Evolutionary conservation across 2,888 invertebrate genomes (phyloP).

Genomic region (Serripes groenlandicus): DNA sequence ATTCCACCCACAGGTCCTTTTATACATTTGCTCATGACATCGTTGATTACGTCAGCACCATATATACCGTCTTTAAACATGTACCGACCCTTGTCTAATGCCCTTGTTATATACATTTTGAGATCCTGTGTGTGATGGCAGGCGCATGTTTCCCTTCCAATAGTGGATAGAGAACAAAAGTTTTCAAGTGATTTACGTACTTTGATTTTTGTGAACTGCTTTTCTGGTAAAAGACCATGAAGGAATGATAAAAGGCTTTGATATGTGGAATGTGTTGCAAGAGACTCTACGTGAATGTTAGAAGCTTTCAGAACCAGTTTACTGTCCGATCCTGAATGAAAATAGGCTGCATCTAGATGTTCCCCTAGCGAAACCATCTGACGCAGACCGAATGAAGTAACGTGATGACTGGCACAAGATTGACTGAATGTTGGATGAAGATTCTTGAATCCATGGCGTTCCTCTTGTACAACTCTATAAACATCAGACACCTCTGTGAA

Average conservation of each 20-base stretch:
- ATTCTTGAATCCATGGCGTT: slow-evolving; percentile 51
- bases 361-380: slow-evolving; percentile 54
- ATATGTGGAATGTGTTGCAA: slow-evolving; percentile 38
- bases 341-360: slow-evolving; percentile 41
- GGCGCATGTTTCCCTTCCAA: slow-evolving; percentile 32
- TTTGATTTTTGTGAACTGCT: slow-evolving; percentile 64
- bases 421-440: slow-evolving; percentile 40
- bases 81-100: slow-evolving; percentile 42
- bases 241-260: slow-evolving; percentile 69
- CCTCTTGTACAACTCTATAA: slow-evolving; percentile 41
- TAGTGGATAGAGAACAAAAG: slow-evolving; percentile 49
- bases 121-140: slow-evolving; percentile 40
- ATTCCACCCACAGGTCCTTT: slow-evolving; percentile 13
- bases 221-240: slow-evolving; percentile 71
- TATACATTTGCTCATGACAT: slow-evolving; percentile 20
- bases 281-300: slow-evolving; percentile 43
- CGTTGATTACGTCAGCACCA: slow-evolving; percentile 13
- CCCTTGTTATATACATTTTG: slow-evolving; percentile 30
- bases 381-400: slow-evolving; percentile 47
- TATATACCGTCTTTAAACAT: slow-evolving; percentile 55
- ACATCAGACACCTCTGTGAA: slow-evolving; percentile 18
- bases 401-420: slow-evolving; percentile 33
- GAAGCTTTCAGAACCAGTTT: slow-evolving; percentile 36
- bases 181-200: slow-evolving; percentile 63
- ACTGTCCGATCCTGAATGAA: slow-evolving; percentile 24